These are phyloP conservation scores for Hemitrygon akajei DNA, from an alignment of 2,797 vertebrate genomes.

Conservation along the genomic window DNA sequence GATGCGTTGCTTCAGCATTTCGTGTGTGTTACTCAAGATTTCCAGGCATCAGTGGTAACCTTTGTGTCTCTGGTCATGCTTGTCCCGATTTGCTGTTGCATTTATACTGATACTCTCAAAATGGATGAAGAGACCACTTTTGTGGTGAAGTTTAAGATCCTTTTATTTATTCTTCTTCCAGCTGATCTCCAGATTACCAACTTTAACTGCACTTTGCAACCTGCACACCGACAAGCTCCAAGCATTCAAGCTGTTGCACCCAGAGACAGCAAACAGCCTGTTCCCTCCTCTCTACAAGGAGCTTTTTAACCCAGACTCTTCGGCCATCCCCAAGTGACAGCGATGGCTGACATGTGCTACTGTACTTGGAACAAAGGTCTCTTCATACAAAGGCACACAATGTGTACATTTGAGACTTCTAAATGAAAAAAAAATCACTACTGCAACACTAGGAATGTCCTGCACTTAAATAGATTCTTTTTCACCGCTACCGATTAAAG, in stretches of 20 bases:
- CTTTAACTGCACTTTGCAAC: slow-evolving; percentile 91
- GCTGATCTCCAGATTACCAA: slow-evolving; percentile 97
- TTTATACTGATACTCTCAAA: not conserved
- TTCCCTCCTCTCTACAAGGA: slow-evolving; percentile 98
- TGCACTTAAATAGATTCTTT: slow-evolving; percentile 88
- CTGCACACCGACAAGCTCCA: slow-evolving; percentile 97
- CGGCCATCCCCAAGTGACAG: slow-evolving; percentile 89
- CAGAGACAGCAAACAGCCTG: slow-evolving; percentile 93
- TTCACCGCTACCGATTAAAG: slow-evolving; percentile 99
- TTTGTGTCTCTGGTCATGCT: not conserved
- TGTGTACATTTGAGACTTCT: slow-evolving; percentile 64
- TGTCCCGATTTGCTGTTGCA: not conserved
- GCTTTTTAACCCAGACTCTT: slow-evolving; percentile 95
- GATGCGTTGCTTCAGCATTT: too few relatives aligned
- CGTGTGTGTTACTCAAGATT: too few relatives aligned
- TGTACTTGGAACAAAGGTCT: slow-evolving; percentile 60
- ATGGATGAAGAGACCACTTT: not conserved
- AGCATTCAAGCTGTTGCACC: slow-evolving; percentile 96
- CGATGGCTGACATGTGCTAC: slow-evolving; percentile 50
- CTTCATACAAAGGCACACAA: slow-evolving; percentile 58
- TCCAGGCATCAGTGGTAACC: too few relatives aligned
- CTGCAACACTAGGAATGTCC: slow-evolving; percentile 96
- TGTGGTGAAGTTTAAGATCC: not conserved
- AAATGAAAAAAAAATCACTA: slow-evolving; percentile 59
- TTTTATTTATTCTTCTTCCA: slow-evolving; percentile 53